A percentile compares a stretch with the other conserved stretches of the same genome.
phyloP scores from a whole-genome alignment of 2,113 vertebrate genomes.

The Nerophis lumbriciformis region DNA sequence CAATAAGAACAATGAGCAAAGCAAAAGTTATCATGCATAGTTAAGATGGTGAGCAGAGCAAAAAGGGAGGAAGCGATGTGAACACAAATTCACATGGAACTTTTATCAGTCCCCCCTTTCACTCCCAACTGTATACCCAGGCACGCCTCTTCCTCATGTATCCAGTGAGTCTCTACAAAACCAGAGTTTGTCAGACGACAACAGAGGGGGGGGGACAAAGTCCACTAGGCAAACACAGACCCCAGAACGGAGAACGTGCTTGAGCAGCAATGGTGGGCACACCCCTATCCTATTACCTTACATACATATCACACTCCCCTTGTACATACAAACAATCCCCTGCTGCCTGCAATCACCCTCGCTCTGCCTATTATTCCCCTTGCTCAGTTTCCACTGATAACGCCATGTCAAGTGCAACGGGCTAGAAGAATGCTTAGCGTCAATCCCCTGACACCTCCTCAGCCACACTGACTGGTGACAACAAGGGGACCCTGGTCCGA shows the following conservation, averaged over 20 bases:
- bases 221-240: conserved; percentile 26
- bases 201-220: conserved; percentile 30
- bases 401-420: conserved; percentile 35
- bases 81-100: conserved; percentile 48
- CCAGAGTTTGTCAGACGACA: conserved; percentile 18
- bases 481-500: conserved; percentile 18
- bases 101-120: conserved; percentile 37
- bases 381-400: conserved; percentile 32
- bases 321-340: conserved; percentile 36
- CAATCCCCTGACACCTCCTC: conserved; percentile 36
- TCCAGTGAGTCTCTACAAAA: neutral
- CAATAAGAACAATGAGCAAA: conserved; percentile 44
- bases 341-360: conserved; percentile 16
- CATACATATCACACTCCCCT: conserved; percentile 14
- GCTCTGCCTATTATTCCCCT: conserved; percentile 5
- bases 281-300: conserved; percentile 16
- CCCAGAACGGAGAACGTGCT: conserved; percentile 40
- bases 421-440: conserved; percentile 35
- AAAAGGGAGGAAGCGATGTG: conserved; percentile 36
- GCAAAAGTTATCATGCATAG: conserved; percentile 21
- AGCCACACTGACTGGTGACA: conserved; percentile 23
- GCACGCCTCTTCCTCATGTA: too few species aligned
- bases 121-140: conserved; percentile 5
- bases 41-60: conserved; percentile 27
- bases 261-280: conserved; percentile 28